Percentiles rank a stretch among this genome's conserved stretches.
These are phyloP conservation scores for Nannoperca australis DNA, from an alignment of 2,797 vertebrate genomes.

Conservation along the genomic window DNA sequence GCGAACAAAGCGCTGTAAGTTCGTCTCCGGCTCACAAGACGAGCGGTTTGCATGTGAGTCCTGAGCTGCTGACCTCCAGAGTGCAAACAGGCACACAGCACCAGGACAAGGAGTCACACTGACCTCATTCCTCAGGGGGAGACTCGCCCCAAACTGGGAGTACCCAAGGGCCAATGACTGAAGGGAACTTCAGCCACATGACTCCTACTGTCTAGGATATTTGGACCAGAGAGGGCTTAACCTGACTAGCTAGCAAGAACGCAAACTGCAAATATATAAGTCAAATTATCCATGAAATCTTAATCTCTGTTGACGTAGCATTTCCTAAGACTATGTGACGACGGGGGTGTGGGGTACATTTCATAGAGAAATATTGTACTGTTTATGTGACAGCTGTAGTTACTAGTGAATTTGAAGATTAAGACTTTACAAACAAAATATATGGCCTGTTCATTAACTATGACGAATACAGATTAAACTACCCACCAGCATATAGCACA, in stretches of 20 bases:
- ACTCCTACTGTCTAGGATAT: constrained; percentile 45
- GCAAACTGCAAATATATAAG: background rate
- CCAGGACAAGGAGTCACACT: constrained; percentile 50
- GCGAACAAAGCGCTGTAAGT: background rate
- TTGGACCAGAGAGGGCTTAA: constrained; percentile 56
- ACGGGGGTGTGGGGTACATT: background rate
- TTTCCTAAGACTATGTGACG: background rate
- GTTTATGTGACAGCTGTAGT: background rate
- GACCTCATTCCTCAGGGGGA: constrained; percentile 61
- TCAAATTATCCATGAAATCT: background rate
- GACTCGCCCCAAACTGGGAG: constrained; percentile 23
- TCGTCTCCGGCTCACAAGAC: background rate
- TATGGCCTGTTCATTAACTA: background rate
- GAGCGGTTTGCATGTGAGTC: constrained; percentile 17
- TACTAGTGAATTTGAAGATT: background rate
- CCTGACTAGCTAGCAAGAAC: constrained; percentile 9
- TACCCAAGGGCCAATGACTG: constrained; percentile 35
- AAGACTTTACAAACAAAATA: background rate
- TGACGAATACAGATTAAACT: background rate
- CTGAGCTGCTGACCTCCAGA: constrained; percentile 53
- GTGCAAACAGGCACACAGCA: constrained; percentile 30
- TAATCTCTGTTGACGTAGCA: background rate
- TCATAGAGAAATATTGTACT: background rate
- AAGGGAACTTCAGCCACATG: constrained; percentile 41
- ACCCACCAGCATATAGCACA: background rate